phyloP scores from a whole-genome alignment of 1,140 invertebrate genomes.

The Grapholita molesta region DNA sequence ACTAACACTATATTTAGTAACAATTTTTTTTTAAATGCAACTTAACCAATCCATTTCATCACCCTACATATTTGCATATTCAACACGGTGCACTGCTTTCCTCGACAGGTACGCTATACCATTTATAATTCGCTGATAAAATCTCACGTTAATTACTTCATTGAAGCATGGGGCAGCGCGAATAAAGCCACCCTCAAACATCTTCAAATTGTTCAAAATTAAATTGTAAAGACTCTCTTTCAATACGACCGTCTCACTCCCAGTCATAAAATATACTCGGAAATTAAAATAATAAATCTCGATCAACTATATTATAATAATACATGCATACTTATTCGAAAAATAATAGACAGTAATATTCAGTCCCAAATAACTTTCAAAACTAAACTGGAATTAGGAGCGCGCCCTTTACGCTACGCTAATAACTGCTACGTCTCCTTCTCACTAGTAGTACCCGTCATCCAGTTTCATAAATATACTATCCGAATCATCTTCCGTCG shows the following conservation, averaged over 20 bases:
- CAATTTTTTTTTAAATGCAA: too few species aligned
- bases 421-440: too few species aligned
- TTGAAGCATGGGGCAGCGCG: slow-evolving; percentile 10
- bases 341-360: background rate
- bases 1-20: too few species aligned
- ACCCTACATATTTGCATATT: too few species aligned
- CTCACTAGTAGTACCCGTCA: too few species aligned
- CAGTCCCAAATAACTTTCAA: too few species aligned
- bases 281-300: background rate
- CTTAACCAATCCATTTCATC: too few species aligned
- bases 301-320: background rate
- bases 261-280: background rate
- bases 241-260: background rate
- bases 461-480: too few species aligned
- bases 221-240: slow-evolving; percentile 3
- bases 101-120: background rate
- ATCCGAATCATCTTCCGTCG: too few species aligned
- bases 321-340: background rate
- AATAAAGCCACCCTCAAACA: background rate
- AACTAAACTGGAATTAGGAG: too few species aligned
- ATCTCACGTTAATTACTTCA: background rate
- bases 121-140: slow-evolving; percentile 16
- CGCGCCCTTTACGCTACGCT: too few species aligned
- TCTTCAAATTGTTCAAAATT: slow-evolving; percentile 6
- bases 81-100: background rate